Evolutionary conservation across 2,888 invertebrate species (phyloP).

Genomic region (Junonia oenone): DNA sequence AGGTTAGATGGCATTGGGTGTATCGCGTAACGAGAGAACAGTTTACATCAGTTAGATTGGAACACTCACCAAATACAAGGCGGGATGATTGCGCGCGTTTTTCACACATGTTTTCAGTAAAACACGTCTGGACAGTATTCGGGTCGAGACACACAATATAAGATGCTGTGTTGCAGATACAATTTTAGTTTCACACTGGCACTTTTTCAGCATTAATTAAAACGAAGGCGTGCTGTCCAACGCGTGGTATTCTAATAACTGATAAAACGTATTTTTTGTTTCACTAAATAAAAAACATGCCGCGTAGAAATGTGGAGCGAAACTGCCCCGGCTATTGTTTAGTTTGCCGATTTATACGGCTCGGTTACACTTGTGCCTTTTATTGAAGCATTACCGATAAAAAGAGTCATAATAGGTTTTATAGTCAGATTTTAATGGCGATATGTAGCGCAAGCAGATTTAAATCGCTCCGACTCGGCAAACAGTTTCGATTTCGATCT

Average conservation of each 20-base stretch:
- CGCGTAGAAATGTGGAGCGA: slow-evolving; percentile 72
- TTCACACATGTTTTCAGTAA: slow-evolving; percentile 50
- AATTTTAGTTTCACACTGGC: slow-evolving; percentile 56
- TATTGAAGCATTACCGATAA: slow-evolving; percentile 79
- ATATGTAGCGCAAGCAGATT: slow-evolving; percentile 55
- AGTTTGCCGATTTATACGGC: slow-evolving; percentile 79
- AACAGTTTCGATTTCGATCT: slow-evolving; percentile 30
- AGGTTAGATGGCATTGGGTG: slow-evolving; percentile 71
- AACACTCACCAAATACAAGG: slow-evolving; percentile 55
- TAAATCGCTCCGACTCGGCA: slow-evolving; percentile 49
- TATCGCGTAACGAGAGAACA: slow-evolving; percentile 34
- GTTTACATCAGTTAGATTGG: slow-evolving; percentile 11
- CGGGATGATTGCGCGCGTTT: slow-evolving; percentile 39
- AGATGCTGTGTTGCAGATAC: slow-evolving; percentile 37
- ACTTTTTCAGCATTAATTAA: slow-evolving; percentile 64
- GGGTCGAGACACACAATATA: slow-evolving; percentile 44
- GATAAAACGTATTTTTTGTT: slow-evolving; percentile 66
- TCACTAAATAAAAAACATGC: slow-evolving; percentile 66
- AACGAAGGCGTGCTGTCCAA: slow-evolving; percentile 71
- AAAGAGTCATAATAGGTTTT: slow-evolving; percentile 73
- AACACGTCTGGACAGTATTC: slow-evolving; percentile 55
- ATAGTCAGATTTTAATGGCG: slow-evolving; percentile 71
- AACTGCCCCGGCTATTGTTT: slow-evolving; percentile 76
- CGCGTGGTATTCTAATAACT: slow-evolving; percentile 74
- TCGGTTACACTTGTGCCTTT: slow-evolving; percentile 77